Conservation (phyloP, 2,113 vertebrate species). For the Sterrhoptilus dennistouni region DNA sequence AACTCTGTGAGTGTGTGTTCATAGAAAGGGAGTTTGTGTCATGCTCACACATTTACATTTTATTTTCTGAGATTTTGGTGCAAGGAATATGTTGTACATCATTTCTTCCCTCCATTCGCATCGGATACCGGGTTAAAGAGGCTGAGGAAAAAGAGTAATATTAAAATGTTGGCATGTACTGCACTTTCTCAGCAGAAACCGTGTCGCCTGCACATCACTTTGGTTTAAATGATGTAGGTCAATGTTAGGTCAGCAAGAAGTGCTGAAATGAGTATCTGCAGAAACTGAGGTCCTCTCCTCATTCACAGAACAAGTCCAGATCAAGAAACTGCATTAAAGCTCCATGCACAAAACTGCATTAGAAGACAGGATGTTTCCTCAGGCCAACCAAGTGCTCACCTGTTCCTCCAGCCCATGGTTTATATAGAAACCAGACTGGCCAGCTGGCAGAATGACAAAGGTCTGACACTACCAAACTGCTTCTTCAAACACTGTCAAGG, state of each 20-base stretch:
- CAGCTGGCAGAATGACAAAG: neutral
- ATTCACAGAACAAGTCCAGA: neutral
- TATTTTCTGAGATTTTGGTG: neutral
- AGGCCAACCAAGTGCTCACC: neutral
- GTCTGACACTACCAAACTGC: neutral
- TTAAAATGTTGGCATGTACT: neutral
- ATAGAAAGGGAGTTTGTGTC: neutral
- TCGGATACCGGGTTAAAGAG: neutral
- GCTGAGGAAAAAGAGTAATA: neutral
- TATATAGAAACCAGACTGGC: neutral
- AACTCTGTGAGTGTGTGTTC: neutral
- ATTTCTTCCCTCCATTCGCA: neutral
- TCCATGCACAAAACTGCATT: neutral
- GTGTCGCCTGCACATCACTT: neutral
- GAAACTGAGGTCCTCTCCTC: neutral
- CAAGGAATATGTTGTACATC: neutral
- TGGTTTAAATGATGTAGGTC: neutral
- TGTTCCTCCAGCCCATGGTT: neutral
- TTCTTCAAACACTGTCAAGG: neutral
- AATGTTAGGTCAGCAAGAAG: conserved; percentile 16
- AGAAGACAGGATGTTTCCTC: neutral
- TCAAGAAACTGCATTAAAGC: neutral
- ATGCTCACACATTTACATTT: neutral
- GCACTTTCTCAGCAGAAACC: conserved; percentile 35
- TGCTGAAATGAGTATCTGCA: neutral